Evolutionary conservation across 2,113 vertebrate genomes (phyloP).

Genomic region (Tragelaphus buxtoni): DNA sequence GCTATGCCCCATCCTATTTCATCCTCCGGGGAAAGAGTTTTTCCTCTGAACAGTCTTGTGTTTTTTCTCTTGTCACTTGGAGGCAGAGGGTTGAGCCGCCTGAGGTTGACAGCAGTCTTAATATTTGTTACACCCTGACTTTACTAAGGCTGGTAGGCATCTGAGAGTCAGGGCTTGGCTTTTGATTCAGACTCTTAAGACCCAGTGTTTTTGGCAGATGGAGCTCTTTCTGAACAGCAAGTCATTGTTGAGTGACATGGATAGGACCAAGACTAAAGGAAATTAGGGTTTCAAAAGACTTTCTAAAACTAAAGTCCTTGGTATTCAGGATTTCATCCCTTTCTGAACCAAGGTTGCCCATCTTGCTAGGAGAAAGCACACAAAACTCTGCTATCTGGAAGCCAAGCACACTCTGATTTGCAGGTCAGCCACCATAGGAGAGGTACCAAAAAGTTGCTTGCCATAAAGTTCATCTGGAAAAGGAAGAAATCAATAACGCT

Average conservation of each 20-base stretch:
- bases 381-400: neutral
- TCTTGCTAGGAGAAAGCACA: neutral
- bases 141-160: neutral
- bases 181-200: neutral
- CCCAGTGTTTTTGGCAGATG: neutral
- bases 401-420: neutral
- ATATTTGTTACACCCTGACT: neutral
- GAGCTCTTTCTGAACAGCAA: neutral
- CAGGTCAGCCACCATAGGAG: neutral
- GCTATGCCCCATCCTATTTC: neutral
- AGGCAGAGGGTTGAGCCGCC: neutral
- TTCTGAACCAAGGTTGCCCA: neutral
- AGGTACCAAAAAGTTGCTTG: neutral
- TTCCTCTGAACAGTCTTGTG: neutral
- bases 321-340: neutral
- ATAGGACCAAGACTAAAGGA: neutral
- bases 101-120: neutral
- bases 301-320: neutral
- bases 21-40: neutral
- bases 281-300: constrained; percentile 10
- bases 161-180: neutral
- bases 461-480: neutral
- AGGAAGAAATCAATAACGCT: neutral
- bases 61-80: neutral
- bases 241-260: neutral